Conservation (phyloP, 2,888 invertebrate species). For the Frankliniella intonsa region DNA sequence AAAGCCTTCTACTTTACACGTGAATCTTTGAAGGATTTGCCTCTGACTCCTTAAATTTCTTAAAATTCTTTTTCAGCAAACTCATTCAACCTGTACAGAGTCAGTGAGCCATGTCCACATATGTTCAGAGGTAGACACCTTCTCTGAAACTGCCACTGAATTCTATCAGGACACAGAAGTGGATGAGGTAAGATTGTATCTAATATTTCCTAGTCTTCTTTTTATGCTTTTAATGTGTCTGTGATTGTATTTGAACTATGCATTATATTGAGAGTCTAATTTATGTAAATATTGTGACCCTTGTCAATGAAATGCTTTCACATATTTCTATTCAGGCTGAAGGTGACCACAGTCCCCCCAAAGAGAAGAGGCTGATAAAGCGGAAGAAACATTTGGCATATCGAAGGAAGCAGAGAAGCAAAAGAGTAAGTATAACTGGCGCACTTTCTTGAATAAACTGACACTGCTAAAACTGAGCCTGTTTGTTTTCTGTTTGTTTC, state of each 20-base stretch:
- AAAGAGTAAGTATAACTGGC: neutral
- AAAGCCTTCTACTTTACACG: too few species aligned
- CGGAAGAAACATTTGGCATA: neutral
- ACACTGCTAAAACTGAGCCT: neutral
- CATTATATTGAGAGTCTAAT: neutral
- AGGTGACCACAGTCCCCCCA: neutral
- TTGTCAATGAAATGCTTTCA: neutral
- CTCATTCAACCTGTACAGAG: too few species aligned
- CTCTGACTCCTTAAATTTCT: too few species aligned
- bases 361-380: neutral
- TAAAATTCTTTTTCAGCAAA: too few species aligned
- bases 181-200: too few species aligned
- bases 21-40: too few species aligned
- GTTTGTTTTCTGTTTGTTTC: neutral
- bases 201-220: too few species aligned
- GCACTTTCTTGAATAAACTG: neutral
- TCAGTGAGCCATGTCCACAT: too few species aligned
- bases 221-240: too few species aligned
- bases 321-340: neutral
- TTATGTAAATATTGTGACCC: neutral
- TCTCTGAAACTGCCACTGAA: neutral
- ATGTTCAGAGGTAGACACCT: neutral
- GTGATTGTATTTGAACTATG: too few species aligned
- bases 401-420: neutral
- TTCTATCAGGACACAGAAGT: neutral